phyloP scores from a whole-genome alignment of 23 tunicate genomes.

The Styela clava region DNA sequence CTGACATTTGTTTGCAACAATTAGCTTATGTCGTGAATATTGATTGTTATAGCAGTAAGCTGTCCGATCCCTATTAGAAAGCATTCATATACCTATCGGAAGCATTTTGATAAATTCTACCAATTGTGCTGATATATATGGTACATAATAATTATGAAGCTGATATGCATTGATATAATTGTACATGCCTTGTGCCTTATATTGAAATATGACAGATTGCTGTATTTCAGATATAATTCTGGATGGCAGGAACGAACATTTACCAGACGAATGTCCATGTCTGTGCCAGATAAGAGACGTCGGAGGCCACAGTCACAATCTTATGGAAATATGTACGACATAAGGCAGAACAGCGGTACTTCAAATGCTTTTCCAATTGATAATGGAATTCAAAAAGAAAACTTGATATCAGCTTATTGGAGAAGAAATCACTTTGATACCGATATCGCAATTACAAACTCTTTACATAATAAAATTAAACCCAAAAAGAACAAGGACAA shows the following conservation, averaged over 20 bases:
- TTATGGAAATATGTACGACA: neutral
- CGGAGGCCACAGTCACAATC: neutral
- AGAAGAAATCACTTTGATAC: conserved; percentile 11
- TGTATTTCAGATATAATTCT: neutral
- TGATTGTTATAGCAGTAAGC: too few relatives aligned
- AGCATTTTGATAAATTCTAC: too few relatives aligned
- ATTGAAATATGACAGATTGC: too few relatives aligned
- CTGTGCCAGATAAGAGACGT: neutral
- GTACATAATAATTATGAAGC: too few relatives aligned
- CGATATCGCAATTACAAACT: conserved; percentile 58
- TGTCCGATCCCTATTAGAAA: too few relatives aligned
- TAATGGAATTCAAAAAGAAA: neutral
- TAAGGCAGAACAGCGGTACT: neutral
- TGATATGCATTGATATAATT: too few relatives aligned
- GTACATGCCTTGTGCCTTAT: too few relatives aligned
- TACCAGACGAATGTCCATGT: neutral
- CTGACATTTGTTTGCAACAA: too few relatives aligned
- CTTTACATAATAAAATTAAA: conserved; percentile 35
- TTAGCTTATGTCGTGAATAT: too few relatives aligned
- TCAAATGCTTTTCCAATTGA: neutral
- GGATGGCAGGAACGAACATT: neutral
- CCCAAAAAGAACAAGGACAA: conserved; percentile 25
- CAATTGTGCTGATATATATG: too few relatives aligned
- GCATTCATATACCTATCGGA: too few relatives aligned
- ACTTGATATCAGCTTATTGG: neutral